These are phyloP conservation scores for Plebejus anna DNA, from an alignment of 2,888 invertebrate genomes.

Conservation along the genomic window DNA sequence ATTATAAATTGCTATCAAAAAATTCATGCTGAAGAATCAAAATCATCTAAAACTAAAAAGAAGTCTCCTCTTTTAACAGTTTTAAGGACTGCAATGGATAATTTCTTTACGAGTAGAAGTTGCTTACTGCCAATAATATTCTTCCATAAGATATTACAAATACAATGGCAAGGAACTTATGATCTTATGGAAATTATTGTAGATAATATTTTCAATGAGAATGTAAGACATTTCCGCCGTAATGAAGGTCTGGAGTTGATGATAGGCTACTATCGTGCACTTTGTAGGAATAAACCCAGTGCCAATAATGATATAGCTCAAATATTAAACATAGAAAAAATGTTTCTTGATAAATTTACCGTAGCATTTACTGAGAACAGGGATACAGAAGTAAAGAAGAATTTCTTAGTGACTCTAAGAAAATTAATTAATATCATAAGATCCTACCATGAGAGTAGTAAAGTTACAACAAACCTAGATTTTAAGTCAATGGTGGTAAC, in stretches of 20 bases:
- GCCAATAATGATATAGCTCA: constrained; percentile 53
- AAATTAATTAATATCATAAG: constrained; percentile 76
- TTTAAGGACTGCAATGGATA: constrained; percentile 75
- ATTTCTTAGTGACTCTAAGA: constrained; percentile 77
- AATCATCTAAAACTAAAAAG: constrained; percentile 56
- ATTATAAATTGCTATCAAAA: constrained; percentile 82
- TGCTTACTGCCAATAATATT: constrained; percentile 82
- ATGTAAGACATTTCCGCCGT: constrained; percentile 82
- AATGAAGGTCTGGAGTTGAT: constrained; percentile 84
- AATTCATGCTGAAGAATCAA: constrained; percentile 51
- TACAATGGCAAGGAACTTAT: constrained; percentile 83
- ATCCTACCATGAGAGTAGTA: constrained; percentile 63
- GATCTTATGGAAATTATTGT: constrained; percentile 78
- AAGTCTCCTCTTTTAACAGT: constrained; percentile 66
- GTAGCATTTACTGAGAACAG: constrained; percentile 58
- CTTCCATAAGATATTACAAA: constrained; percentile 82
- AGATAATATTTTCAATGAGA: constrained; percentile 80
- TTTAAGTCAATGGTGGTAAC: constrained; percentile 43
- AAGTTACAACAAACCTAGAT: constrained; percentile 55
- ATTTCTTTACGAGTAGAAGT: constrained; percentile 82
- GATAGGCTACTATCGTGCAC: constrained; percentile 82
- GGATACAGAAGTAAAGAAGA: constrained; percentile 74
- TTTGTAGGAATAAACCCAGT: constrained; percentile 67
- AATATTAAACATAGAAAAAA: constrained; percentile 65
- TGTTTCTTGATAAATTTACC: constrained; percentile 64